Conservation (phyloP, 92 coral and sea anemone genomes). For the Epizoanthus fatuus region DNA sequence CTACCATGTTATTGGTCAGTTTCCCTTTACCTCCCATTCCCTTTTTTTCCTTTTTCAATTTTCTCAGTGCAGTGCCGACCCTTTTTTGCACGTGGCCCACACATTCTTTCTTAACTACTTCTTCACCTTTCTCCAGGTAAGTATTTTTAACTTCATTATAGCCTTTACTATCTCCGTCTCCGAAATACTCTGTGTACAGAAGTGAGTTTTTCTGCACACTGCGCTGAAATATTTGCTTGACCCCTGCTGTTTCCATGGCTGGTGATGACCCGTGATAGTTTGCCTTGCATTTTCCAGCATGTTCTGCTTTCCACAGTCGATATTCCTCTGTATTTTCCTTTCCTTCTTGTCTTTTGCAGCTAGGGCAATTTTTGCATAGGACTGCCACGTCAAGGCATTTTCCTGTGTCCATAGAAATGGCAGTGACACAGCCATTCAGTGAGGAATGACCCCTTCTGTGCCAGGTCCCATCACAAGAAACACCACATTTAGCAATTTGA, state of each 20-base stretch:
- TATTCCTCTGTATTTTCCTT: background rate
- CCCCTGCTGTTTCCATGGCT: constrained; percentile 60
- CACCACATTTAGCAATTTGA: background rate
- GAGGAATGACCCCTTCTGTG: constrained; percentile 13
- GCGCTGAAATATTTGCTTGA: constrained; percentile 35
- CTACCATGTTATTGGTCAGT: constrained; percentile 59
- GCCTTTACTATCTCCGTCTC: constrained; percentile 59
- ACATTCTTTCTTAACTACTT: constrained; percentile 52
- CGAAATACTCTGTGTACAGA: constrained; percentile 44
- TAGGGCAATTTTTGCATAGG: constrained; percentile 38
- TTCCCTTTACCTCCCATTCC: constrained; percentile 70
- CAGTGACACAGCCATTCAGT: constrained; percentile 29
- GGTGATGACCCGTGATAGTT: constrained; percentile 61
- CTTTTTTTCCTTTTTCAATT: constrained; percentile 50
- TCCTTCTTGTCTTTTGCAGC: constrained; percentile 28
- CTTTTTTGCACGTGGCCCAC: constrained; percentile 62
- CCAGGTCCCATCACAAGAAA: too few species aligned
- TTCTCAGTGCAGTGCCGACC: constrained; percentile 65
- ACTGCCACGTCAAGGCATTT: constrained; percentile 41
- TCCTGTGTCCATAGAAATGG: constrained; percentile 24
- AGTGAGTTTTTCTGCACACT: constrained; percentile 28
- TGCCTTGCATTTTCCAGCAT: constrained; percentile 35
- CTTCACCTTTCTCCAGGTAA: background rate
- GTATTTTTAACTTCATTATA: constrained; percentile 32
- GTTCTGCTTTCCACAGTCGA: constrained; percentile 32